Evolutionary conservation across 2,797 vertebrate genomes (phyloP).

Genomic region (Lepidocolaptes lacrymiger): DNA sequence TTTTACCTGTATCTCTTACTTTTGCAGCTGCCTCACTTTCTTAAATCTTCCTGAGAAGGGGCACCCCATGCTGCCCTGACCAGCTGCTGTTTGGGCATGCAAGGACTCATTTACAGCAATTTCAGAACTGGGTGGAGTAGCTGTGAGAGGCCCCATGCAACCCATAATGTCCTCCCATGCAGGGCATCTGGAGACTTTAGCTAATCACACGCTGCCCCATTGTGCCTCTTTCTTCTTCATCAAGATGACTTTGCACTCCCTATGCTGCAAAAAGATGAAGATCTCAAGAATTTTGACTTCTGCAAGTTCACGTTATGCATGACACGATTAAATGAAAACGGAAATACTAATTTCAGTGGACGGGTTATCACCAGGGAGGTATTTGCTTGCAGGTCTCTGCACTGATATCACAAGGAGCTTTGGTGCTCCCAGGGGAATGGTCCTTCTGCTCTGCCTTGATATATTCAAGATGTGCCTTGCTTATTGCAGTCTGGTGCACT

Average conservation of each 20-base stretch:
- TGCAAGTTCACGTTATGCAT: background rate
- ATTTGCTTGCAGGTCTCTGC: background rate
- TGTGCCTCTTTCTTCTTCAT: background rate
- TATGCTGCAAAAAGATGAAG: background rate
- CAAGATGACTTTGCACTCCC: background rate
- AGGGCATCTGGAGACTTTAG: background rate
- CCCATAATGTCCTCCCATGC: background rate
- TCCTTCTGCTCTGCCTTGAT: background rate
- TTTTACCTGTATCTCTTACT: background rate
- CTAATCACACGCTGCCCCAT: background rate
- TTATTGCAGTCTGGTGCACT: background rate
- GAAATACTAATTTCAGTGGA: background rate
- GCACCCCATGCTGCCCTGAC: background rate
- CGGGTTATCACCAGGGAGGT: background rate
- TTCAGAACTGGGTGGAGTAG: background rate
- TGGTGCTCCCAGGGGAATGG: background rate
- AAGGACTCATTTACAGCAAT: background rate
- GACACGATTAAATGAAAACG: background rate
- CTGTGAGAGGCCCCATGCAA: background rate
- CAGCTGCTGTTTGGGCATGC: background rate
- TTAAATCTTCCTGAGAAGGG: background rate
- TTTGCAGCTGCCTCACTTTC: background rate
- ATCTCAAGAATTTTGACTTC: background rate
- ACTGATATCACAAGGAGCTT: background rate
- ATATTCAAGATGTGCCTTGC: background rate